A percentile compares a stretch with the other conserved stretches of the same genome.
phyloP scores from a whole-genome alignment of 2,888 invertebrate species.

The Sisyra terminalis region DNA sequence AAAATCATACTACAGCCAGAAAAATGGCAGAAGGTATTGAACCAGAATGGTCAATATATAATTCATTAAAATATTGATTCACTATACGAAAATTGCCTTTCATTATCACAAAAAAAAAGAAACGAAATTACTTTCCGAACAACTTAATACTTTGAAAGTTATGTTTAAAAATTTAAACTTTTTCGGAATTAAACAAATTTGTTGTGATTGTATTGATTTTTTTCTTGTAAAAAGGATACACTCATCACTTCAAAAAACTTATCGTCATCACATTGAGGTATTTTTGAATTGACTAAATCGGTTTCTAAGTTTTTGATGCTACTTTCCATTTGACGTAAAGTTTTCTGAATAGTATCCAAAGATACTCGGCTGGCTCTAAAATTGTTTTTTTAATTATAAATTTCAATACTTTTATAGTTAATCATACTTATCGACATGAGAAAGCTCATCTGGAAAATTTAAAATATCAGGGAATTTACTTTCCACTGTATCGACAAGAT shows the following conservation, averaged over 20 bases:
- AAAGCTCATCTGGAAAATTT: constrained; percentile 71
- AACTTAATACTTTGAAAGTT: neutral
- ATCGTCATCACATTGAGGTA: constrained; percentile 68
- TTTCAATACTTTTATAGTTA: neutral
- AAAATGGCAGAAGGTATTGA: too few relatives aligned
- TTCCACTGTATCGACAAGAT: constrained; percentile 76
- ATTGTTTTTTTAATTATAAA: constrained; percentile 8
- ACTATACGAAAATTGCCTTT: too few relatives aligned
- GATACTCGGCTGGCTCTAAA: constrained; percentile 69
- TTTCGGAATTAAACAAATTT: neutral
- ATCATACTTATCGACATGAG: constrained; percentile 63
- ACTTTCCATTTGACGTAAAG: constrained; percentile 70
- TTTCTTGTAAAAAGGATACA: constrained; percentile 43
- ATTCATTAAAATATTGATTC: too few relatives aligned
- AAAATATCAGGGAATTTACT: constrained; percentile 74
- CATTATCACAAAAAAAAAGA: too few relatives aligned
- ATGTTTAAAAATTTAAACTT: neutral
- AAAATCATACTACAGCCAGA: too few relatives aligned
- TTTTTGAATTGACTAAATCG: constrained; percentile 70
- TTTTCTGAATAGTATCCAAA: constrained; percentile 64
- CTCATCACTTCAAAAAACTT: constrained; percentile 76
- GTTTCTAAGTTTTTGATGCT: constrained; percentile 79
- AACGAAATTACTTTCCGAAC: too few relatives aligned
- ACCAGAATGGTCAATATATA: too few relatives aligned
- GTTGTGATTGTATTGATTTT: neutral